Conservation (phyloP, 2,888 invertebrate species). For the Drosophila anomelani region DNA sequence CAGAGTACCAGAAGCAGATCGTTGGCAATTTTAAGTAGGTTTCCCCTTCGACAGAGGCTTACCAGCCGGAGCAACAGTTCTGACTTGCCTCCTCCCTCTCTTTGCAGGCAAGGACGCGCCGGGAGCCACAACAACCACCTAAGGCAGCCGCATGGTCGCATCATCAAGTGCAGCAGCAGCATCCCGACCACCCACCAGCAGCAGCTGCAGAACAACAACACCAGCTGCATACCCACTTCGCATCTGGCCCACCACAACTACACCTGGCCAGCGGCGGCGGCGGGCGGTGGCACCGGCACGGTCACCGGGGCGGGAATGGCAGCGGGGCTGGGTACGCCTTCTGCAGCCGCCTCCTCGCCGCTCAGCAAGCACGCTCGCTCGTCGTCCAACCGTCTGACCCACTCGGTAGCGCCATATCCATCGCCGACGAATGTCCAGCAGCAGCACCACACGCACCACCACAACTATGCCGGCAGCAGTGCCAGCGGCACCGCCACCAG, state of each 20-base stretch:
- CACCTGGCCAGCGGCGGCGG: slow-evolving; percentile 80
- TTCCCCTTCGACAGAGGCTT: neutral
- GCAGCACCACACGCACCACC: slow-evolving; percentile 70
- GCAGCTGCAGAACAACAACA: slow-evolving; percentile 77
- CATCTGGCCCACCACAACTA: slow-evolving; percentile 84
- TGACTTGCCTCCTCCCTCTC: neutral
- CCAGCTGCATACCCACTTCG: slow-evolving; percentile 83
- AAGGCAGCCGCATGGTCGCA: slow-evolving; percentile 62
- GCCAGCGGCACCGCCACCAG: slow-evolving; percentile 53
- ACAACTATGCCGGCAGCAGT: slow-evolving; percentile 66
- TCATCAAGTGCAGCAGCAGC: slow-evolving; percentile 62
- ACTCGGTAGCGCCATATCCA: slow-evolving; percentile 85
- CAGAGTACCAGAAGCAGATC: slow-evolving; percentile 94
- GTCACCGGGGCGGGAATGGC: slow-evolving; percentile 51
- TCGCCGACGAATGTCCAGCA: slow-evolving; percentile 84
- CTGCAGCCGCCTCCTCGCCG: slow-evolving; percentile 67
- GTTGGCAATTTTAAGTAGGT: slow-evolving; percentile 88
- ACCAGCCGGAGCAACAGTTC: neutral
- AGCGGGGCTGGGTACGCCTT: slow-evolving; percentile 21
- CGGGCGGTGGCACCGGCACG: slow-evolving; percentile 48
- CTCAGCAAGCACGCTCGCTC: slow-evolving; percentile 90
- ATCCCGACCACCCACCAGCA: slow-evolving; percentile 76
- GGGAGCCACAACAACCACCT: slow-evolving; percentile 84
- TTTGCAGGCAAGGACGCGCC: slow-evolving; percentile 86
- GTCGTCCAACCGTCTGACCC: slow-evolving; percentile 88